Conservation (phyloP, 2,888 invertebrate genomes). For the Spodoptera exigua region DNA sequence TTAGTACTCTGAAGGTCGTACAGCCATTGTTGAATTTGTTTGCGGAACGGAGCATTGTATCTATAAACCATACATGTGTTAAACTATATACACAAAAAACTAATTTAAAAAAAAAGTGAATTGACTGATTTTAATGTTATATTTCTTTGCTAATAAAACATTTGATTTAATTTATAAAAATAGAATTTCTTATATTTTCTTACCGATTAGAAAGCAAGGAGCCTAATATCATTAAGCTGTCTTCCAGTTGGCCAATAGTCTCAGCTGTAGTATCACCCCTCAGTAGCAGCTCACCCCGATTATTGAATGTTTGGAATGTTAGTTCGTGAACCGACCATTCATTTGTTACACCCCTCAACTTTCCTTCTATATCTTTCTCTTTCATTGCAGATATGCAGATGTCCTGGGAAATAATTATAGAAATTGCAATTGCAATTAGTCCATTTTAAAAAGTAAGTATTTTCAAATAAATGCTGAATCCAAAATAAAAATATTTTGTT, state of each 20-base stretch:
- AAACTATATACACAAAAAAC: no score
- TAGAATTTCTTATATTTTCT: background rate
- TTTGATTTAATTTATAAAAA: no score
- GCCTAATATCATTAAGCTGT: constrained; percentile 98
- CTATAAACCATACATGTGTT: constrained; percentile 76
- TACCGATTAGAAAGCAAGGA: constrained; percentile 97
- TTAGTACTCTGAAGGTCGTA: constrained; percentile 98
- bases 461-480: no score
- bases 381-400: constrained; percentile 99
- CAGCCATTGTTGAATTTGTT: constrained; percentile 98
- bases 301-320: constrained; percentile 98
- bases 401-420: constrained; percentile 88
- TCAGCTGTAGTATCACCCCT: constrained; percentile 98
- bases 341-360: constrained; percentile 97
- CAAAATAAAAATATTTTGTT: no score
- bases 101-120: no score
- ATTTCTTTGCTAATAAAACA: no score
- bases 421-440: no score
- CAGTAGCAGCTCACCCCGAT: constrained; percentile 96
- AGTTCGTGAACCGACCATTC: constrained; percentile 98
- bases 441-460: no score
- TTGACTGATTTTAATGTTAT: no score
- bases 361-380: constrained; percentile 99
- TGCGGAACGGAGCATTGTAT: constrained; percentile 98
- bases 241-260: constrained; percentile 97